These are phyloP conservation scores for Danio kyathit DNA, from an alignment of 2,797 vertebrate species.

Conservation along the genomic window DNA sequence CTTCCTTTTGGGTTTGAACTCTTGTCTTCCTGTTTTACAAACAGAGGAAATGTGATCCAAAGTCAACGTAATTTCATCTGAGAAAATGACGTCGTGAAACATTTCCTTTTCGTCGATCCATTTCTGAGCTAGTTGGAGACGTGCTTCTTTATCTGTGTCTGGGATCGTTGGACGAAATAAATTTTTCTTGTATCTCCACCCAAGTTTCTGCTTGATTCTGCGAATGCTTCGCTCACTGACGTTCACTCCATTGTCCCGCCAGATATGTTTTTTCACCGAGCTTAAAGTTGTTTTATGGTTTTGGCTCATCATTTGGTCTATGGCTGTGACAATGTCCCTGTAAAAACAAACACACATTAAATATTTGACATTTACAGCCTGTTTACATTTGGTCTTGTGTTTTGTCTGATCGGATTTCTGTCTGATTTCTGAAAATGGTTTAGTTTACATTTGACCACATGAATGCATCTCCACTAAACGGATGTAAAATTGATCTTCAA, in stretches of 20 bases:
- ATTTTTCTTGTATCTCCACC: neutral
- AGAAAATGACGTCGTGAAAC: neutral
- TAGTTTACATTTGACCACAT: no score
- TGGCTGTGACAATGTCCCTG: neutral
- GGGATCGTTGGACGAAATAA: neutral
- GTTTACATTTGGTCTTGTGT: no score
- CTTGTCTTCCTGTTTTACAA: no score
- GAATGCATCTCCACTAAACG: no score
- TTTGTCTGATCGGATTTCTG: no score
- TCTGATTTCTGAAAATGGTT: no score
- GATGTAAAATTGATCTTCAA: no score
- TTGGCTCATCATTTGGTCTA: neutral
- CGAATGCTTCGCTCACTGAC: neutral
- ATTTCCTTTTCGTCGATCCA: neutral
- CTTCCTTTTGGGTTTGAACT: neutral
- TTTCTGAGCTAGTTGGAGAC: neutral
- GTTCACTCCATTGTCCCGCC: neutral
- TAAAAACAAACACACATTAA: no score
- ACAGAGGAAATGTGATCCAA: no score
- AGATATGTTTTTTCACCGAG: neutral
- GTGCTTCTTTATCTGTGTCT: neutral
- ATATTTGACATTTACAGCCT: no score
- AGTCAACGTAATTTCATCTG: no score
- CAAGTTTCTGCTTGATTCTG: neutral
- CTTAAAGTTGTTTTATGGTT: neutral